Base-by-base conservation (phyloP, 2,797 vertebrate genomes). In the Alca torda region DNA sequence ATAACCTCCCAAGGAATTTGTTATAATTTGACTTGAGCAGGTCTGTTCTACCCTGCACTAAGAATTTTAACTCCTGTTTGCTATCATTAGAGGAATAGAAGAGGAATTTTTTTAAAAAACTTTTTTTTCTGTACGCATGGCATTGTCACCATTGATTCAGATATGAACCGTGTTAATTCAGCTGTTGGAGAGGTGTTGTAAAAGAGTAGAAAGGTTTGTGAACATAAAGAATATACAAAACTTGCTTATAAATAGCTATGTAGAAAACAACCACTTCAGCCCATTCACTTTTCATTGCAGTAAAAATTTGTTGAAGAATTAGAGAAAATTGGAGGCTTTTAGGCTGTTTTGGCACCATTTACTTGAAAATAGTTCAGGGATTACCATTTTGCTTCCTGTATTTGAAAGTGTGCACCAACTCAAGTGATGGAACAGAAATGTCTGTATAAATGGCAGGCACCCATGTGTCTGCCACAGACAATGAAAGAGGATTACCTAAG, bases 401-500 rank as follows among this genome's bases (percentile, higher is more conserved):
- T 84, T 95, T 89, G 35, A 65, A 84, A 84, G 56, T 13, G 5
- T 12, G 15, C 50, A n/a, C 65, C 10, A 8, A 19, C 14, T 85
- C 46, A 69, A 68, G 46, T 39, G 90, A 57, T 85, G 41, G 30
- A 93, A 65, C 80, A 72, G 86, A 68, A 84, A 50, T 25, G 53
- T 75, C 68, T 83, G 21, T 92, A 8, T 46, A 89, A 84, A 48
- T 75, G 65, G 78, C 92, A 93, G 61, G 53, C 35, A 92, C 39
- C 61, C 59, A 17, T 56, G 43, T 79, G 68, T 93, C 89, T 91
- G 72, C 3, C 1, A 35, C 56, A 79, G n/a, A 69, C 73, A 65
- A 25, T 59, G 61, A 68, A 64, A 85, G 56, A 69, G 56, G 54
- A 76, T 93, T 94, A 83, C 87, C 81, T 73, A 41, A 91, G 84